Evolutionary conservation across 2,113 vertebrate species (phyloP).

Genomic region (Struthidea cinerea): DNA sequence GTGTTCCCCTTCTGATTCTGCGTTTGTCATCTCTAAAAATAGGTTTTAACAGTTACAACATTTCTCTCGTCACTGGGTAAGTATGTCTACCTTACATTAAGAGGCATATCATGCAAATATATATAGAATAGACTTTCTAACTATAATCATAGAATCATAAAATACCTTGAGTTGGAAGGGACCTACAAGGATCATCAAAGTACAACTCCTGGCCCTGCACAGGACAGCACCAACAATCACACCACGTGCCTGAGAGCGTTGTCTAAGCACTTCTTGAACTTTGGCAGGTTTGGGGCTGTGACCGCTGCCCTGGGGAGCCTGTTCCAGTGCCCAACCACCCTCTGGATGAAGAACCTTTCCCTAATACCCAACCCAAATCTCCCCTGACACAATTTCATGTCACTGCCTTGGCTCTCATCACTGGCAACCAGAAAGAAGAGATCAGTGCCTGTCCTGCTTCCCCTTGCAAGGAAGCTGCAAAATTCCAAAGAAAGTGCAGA

Average conservation of each 20-base stretch:
- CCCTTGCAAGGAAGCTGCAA: neutral
- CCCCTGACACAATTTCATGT: neutral
- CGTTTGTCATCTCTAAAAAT: neutral
- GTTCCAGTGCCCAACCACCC: neutral
- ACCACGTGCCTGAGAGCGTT: fast-evolving
- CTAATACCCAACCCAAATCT: neutral
- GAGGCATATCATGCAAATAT: neutral
- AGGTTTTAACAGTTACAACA: neutral
- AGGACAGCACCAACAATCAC: neutral
- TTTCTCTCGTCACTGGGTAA: neutral
- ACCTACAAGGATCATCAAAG: neutral
- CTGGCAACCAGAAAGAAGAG: neutral
- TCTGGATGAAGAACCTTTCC: neutral
- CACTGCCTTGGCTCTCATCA: neutral
- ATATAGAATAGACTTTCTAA: neutral
- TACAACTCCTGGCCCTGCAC: neutral
- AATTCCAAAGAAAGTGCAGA: neutral
- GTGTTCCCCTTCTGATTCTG: neutral
- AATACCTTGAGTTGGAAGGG: neutral
- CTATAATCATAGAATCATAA: neutral
- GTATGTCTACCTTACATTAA: neutral
- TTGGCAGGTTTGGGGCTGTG: neutral
- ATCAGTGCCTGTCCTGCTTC: neutral
- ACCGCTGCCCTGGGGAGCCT: neutral
- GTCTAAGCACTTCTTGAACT: neutral